Base-by-base conservation (phyloP, 2,888 invertebrate genomes). In the Argynnis bischoffii region DNA sequence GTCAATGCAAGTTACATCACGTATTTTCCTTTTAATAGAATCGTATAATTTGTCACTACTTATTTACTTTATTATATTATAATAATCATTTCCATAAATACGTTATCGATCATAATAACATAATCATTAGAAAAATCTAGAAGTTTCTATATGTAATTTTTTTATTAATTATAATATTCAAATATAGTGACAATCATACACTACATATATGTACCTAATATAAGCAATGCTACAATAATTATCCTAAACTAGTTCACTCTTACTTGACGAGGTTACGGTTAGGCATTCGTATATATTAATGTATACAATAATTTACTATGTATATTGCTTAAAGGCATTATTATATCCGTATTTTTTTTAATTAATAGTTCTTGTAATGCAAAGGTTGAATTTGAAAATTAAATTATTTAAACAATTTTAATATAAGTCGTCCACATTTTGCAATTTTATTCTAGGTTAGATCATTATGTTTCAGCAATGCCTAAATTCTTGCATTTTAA, bases 391-490 rank as follows among this genome's bases (percentile, higher is more conserved):
- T 59, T n/a, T 59, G n/a, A 1, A 5, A 47, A n/a, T 60, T 21
- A 26, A 60, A 61, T 54, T 21, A 54, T 55, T 55, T n/a, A 35
- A 55, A n/a, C 48, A 61, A 50, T 48, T 50, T 18, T 55, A 59
- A 61, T 54, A 55, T 48, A 31, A 46, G 14, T 67, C 47, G 63
- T n/a, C 41, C 63, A 57, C 15, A 46, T 21, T 71, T 57, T 54
- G 61, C 64, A 70, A 63, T 50, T 21, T 67, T 56, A 50, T 57
- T 70, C 56, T 67, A 70, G 67, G 54, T 63, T 57, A 67, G 63
- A 65, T 65, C n/a, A 16, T 56, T 41, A 69, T 64, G 26, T 50
- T 63, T 56, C 35, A 61, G 53, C 50, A 70, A 61, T 61, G 31
- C 26, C 21, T n/a, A 65, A 53, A 67, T 64, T 67, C 26, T 64